A percentile compares a stretch with the other conserved stretches of the same genome.
phyloP scores from a whole-genome alignment of 2,888 invertebrate species.

The Oscheius onirici region DNA sequence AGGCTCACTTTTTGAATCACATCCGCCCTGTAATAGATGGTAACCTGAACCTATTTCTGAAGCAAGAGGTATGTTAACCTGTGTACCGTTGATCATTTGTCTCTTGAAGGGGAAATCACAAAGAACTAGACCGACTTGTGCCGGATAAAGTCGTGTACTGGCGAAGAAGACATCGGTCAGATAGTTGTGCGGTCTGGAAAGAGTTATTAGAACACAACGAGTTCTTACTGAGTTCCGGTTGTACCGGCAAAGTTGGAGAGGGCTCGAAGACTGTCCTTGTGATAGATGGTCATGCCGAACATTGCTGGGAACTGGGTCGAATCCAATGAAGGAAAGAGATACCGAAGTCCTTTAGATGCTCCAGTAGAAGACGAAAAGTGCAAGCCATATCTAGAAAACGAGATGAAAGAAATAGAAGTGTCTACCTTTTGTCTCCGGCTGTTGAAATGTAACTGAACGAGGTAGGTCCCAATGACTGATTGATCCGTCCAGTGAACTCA shows the following conservation, averaged over 20 bases:
- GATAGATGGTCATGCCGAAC: slow-evolving; percentile 12
- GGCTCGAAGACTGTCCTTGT: background rate
- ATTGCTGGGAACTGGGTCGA: slow-evolving; percentile 9
- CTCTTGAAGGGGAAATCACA: slow-evolving; percentile 24
- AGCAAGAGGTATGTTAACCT: background rate
- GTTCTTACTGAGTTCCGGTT: background rate
- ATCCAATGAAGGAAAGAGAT: slow-evolving; percentile 28
- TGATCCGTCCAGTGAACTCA: background rate
- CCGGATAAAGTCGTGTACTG: slow-evolving; percentile 17
- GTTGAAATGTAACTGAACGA: background rate
- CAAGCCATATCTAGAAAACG: background rate
- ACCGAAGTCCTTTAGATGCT: slow-evolving; percentile 29
- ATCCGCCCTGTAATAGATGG: slow-evolving; percentile 20
- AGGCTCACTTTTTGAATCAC: background rate
- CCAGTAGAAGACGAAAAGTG: background rate
- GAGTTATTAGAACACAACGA: background rate
- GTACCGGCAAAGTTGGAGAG: slow-evolving; percentile 12
- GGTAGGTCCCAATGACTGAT: slow-evolving; percentile 1
- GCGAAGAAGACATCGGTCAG: slow-evolving; percentile 22
- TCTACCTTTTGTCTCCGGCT: slow-evolving; percentile 18
- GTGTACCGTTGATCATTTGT: slow-evolving; percentile 3
- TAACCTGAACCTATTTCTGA: slow-evolving; percentile 7
- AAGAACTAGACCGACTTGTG: slow-evolving; percentile 23
- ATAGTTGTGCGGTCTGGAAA: background rate
- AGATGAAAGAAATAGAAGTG: background rate